A percentile compares a stretch with the other conserved stretches of the same genome.
These are phyloP conservation scores for Enteromius mattozi DNA, from an alignment of 2,797 vertebrate species.

Conservation along the genomic window DNA sequence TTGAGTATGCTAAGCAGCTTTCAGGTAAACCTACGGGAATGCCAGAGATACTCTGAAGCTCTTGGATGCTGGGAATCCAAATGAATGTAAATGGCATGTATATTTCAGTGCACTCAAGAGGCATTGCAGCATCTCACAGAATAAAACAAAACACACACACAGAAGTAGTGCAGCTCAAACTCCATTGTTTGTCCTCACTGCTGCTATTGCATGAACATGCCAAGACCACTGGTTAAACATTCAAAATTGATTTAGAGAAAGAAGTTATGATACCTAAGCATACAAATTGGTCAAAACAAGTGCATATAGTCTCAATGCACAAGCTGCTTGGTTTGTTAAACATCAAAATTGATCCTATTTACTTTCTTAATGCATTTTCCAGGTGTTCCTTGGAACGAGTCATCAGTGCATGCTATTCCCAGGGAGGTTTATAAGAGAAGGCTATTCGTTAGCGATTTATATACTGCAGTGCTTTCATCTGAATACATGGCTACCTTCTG, in stretches of 20 bases:
- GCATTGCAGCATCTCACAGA: not conserved
- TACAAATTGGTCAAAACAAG: constrained; percentile 3
- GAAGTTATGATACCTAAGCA: not conserved
- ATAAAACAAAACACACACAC: not conserved
- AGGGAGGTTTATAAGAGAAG: not conserved
- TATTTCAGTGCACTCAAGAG: constrained; percentile 40
- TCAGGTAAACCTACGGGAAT: constrained; percentile 76
- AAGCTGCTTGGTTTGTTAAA: constrained; percentile 5
- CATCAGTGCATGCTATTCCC: not conserved
- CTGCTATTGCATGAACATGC: not conserved
- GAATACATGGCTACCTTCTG: not conserved
- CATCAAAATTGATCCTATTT: not conserved
- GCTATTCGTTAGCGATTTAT: not conserved
- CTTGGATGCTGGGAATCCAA: constrained; percentile 60
- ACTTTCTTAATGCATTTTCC: not conserved
- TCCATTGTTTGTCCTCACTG: not conserved
- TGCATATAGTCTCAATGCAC: not conserved
- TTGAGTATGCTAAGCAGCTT: constrained; percentile 78
- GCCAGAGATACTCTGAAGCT: constrained; percentile 76
- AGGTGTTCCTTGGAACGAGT: not conserved
- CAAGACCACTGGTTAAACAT: not conserved
- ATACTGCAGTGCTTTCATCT: not conserved
- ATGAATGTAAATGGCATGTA: constrained; percentile 67
- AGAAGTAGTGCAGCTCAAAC: not conserved
- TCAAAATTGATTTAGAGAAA: not conserved